Evolutionary conservation across 2,113 vertebrate genomes (phyloP).

Genomic region (Equus quagga): DNA sequence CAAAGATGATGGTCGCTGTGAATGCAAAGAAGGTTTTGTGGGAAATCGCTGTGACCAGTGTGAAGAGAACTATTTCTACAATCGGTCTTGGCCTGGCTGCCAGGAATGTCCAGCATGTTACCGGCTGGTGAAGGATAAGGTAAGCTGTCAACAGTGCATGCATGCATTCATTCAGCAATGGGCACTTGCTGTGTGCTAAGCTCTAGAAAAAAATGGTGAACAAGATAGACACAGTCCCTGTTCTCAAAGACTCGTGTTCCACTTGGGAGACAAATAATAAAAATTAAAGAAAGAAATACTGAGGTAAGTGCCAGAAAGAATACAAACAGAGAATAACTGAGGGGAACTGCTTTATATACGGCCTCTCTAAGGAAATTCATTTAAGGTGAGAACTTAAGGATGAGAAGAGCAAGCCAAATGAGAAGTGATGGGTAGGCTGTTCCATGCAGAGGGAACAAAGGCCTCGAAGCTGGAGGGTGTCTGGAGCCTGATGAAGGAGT

Average conservation of each 20-base stretch:
- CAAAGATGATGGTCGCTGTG: slow-evolving; percentile 91
- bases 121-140: slow-evolving; percentile 96
- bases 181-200: background rate
- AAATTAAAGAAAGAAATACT: background rate
- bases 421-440: background rate
- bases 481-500: background rate
- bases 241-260: background rate
- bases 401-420: background rate
- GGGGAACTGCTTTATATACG: background rate
- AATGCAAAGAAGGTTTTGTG: slow-evolving; percentile 96
- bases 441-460: background rate
- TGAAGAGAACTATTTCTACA: slow-evolving; percentile 99
- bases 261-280: background rate
- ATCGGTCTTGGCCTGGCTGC: slow-evolving; percentile 95
- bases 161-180: background rate
- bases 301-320: background rate
- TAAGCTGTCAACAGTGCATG: slow-evolving; percentile 64
- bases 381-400: background rate
- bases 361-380: background rate
- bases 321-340: background rate
- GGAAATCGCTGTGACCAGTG: slow-evolving; percentile 96
- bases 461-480: background rate
- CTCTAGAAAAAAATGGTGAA: background rate
- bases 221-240: background rate
- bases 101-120: slow-evolving; percentile 98